Conservation (phyloP, 1,140 invertebrate species). For the Temnothorax nylanderi region DNA sequence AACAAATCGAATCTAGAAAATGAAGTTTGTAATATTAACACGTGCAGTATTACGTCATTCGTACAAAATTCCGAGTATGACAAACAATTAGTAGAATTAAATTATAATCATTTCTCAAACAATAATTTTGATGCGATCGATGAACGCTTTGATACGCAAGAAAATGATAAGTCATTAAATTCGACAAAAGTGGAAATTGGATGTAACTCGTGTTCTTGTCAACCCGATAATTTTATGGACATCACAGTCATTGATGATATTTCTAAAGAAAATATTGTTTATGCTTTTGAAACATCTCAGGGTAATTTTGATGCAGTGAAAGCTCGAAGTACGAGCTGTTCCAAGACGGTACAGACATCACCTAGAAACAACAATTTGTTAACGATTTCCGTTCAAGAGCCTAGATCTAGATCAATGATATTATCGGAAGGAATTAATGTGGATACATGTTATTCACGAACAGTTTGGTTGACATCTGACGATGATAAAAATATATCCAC, state of each 20-base stretch:
- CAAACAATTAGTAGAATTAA: slow-evolving; percentile 46
- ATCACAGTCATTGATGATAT: background rate
- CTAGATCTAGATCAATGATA: background rate
- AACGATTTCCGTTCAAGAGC: background rate
- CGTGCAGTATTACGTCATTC: slow-evolving; percentile 27
- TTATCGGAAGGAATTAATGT: slow-evolving; percentile 10
- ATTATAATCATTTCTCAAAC: background rate
- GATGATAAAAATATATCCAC: background rate
- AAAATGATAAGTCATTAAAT: background rate
- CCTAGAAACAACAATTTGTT: slow-evolving; percentile 1
- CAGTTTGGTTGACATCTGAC: background rate
- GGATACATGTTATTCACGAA: background rate
- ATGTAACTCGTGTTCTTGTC: background rate
- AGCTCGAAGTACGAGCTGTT: background rate
- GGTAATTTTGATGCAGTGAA: background rate
- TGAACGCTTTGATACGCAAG: background rate
- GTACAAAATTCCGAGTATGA: slow-evolving; percentile 24
- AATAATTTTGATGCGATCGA: background rate
- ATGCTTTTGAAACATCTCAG: background rate
- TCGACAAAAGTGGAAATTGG: background rate
- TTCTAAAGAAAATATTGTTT: background rate
- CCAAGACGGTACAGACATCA: too few species aligned
- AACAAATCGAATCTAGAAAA: background rate
- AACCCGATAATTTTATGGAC: background rate
- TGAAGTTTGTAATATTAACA: background rate